Evolutionary conservation across 2,888 invertebrate species (phyloP).

Genomic region (Eurois occulta): DNA sequence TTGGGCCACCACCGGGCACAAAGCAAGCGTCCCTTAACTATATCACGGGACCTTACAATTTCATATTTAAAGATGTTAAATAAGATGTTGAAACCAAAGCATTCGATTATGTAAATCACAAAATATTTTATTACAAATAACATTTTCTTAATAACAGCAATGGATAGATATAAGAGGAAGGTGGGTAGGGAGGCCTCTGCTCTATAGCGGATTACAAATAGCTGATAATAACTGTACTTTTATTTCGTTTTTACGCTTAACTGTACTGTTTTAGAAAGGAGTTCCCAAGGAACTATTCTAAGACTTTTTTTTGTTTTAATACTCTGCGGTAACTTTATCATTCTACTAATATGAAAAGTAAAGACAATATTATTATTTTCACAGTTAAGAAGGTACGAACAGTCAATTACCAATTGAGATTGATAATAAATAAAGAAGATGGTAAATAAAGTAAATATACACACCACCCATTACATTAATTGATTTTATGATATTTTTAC

Average conservation of each 20-base stretch:
- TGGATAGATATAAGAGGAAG: not conserved
- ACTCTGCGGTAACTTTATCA: not conserved
- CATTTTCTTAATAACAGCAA: not conserved
- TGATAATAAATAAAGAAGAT: not conserved
- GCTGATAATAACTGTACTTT: not conserved
- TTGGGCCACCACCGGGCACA: constrained; percentile 76
- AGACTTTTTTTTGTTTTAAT: not conserved
- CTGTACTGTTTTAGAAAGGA: not conserved
- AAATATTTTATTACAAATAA: not conserved
- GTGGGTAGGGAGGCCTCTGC: not conserved
- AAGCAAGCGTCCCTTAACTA: constrained; percentile 76
- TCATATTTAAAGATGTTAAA: constrained; percentile 77
- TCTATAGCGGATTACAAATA: not conserved
- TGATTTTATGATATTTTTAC: not conserved
- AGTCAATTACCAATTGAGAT: not conserved
- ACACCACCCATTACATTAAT: not conserved
- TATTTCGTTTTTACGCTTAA: not conserved
- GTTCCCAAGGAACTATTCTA: not conserved
- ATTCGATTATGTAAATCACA: constrained; percentile 8
- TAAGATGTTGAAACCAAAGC: not conserved
- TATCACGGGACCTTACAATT: constrained; percentile 79
- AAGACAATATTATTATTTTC: not conserved
- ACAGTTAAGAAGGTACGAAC: not conserved
- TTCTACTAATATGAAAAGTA: not conserved
- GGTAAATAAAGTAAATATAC: no score